Base-by-base conservation (phyloP, 2,113 vertebrate species). In the Rhipidura dahli region DNA sequence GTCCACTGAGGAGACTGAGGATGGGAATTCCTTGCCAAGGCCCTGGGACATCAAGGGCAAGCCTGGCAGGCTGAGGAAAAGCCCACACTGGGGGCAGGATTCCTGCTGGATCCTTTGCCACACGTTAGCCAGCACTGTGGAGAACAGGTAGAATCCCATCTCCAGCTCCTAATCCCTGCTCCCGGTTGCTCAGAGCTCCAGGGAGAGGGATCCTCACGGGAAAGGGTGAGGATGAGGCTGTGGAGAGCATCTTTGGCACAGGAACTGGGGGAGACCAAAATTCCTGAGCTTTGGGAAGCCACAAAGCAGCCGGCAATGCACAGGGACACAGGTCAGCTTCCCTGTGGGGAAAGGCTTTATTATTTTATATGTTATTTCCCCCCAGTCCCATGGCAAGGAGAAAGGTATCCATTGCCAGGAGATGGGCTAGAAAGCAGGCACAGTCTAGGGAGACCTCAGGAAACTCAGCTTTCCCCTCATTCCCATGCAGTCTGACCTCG, bases 381-480 rank as follows among this genome's bases (percentile, higher is more conserved):
- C 50, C 44, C 0, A 0, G 28, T 17, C 33, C 53, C 0, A 0
- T 11, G 39, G 27, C 57, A n/a, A 66, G 63, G 31, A 66, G 26
- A 37, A 84, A 75, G 10, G 10, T 10, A 17, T 20, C 23, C 39
- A 45, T 3, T 54, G 39, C 17, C 68, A 56, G 66, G 39, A 79
- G 39, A 50, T 45, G 26, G 66, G 3, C 33, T 79, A 31, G 26
- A 71, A 49, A 59, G 71, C 33, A 56, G 65, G 30, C 45, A 73
- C 0, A 0, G 13, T 3, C 16, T 27, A 40, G 35, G 35, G 37
- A 49, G 26, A 51, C 24, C 75, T 54, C 59, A 54, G 33, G 30
- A 83, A 72, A 45, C 30, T n/a, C 28, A 15, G 24, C 39, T 76
- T 83, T 83, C 8, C 30, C 50, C 28, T n/a, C 11, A 65, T 45